Conservation (phyloP, 1,140 invertebrate species). For the Harpegnathos saltator region DNA sequence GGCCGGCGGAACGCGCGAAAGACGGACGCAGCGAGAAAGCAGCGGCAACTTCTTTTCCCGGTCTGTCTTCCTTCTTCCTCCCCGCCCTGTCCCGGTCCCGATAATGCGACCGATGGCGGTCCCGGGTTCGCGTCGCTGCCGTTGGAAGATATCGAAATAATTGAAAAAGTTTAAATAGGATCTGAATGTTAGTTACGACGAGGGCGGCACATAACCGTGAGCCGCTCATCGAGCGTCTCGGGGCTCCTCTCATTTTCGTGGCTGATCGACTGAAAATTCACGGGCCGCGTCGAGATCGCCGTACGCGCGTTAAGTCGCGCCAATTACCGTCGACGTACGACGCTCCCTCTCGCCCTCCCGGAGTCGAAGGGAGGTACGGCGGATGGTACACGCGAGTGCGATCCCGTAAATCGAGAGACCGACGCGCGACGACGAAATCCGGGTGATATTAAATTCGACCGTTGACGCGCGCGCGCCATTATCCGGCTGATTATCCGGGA, state of each 20-base stretch:
- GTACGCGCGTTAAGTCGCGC: too few species aligned
- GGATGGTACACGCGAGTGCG: too few species aligned
- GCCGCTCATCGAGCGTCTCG: slow-evolving; percentile 5
- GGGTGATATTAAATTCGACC: too few species aligned
- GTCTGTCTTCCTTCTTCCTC: too few species aligned
- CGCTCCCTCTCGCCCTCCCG: too few species aligned
- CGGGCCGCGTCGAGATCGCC: neutral
- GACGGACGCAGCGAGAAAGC: slow-evolving; percentile 24
- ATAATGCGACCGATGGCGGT: slow-evolving; percentile 29
- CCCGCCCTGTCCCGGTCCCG: neutral
- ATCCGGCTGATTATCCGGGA: neutral
- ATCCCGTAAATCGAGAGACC: too few species aligned
- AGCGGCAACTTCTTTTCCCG: too few species aligned
- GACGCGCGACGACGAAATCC: too few species aligned
- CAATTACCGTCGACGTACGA: too few species aligned
- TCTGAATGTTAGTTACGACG: slow-evolving; percentile 67
- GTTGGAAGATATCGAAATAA: slow-evolving; percentile 79
- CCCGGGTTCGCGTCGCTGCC: slow-evolving; percentile 24
- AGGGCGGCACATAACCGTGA: neutral
- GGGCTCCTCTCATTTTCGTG: neutral
- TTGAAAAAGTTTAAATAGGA: slow-evolving; percentile 82
- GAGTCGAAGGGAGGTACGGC: neutral
- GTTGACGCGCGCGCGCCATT: too few species aligned
- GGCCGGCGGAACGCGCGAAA: neutral
- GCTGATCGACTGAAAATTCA: neutral